Evolutionary conservation across 2,797 vertebrate species (phyloP).

Genomic region (Pyrocephalus nanus): DNA sequence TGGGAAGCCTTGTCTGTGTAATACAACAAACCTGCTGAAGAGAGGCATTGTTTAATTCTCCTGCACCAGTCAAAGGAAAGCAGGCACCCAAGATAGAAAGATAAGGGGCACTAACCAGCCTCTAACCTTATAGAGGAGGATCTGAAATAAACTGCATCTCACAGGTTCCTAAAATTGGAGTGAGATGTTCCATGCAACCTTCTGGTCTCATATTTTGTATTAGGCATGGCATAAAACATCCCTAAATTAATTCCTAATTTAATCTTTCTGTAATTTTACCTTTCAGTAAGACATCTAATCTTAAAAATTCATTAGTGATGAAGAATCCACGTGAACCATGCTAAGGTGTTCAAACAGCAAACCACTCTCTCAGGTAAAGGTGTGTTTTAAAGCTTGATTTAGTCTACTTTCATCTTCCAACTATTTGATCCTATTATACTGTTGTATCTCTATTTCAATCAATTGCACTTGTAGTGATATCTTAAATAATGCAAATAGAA

Average conservation of each 20-base stretch:
- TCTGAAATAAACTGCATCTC: not conserved
- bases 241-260: not conserved
- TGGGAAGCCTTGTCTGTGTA: not conserved
- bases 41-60: not conserved
- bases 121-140: not conserved
- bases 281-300: not conserved
- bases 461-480: not conserved
- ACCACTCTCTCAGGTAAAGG: not conserved
- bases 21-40: not conserved
- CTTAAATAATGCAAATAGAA: not conserved
- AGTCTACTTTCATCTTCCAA: not conserved
- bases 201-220: not conserved
- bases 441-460: slow-evolving; percentile 17
- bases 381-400: not conserved
- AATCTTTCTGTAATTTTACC: not conserved
- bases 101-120: not conserved
- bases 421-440: slow-evolving; percentile 29
- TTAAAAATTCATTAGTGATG: not conserved
- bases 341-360: not conserved
- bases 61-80: not conserved
- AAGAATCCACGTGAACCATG: not conserved
- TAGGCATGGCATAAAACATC: not conserved
- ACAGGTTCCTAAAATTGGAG: not conserved
- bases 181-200: not conserved
- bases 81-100: not conserved